Evolutionary conservation across 2,113 vertebrate species (phyloP).

Genomic region (Piprites chloris): DNA sequence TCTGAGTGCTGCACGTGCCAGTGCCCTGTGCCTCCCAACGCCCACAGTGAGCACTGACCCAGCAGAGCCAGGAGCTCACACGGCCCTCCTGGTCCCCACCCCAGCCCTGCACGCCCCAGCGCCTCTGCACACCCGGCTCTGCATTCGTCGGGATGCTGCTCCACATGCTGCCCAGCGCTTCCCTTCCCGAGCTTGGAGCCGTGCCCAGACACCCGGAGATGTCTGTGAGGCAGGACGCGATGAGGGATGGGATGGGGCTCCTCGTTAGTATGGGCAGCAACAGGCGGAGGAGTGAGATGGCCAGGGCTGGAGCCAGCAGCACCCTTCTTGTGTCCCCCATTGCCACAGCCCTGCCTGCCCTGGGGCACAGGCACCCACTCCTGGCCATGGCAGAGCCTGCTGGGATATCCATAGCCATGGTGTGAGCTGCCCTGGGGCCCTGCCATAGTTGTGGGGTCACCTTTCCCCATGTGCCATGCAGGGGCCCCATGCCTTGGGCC

Average conservation of each 20-base stretch:
- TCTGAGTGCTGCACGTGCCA: neutral
- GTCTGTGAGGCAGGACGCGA: slow-evolving; percentile 2
- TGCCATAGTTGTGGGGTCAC: neutral
- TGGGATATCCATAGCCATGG: accelerated
- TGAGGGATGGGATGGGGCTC: neutral
- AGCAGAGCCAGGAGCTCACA: neutral
- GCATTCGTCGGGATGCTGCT: neutral
- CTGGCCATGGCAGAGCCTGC: neutral
- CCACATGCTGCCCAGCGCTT: neutral
- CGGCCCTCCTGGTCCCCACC: neutral
- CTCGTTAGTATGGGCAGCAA: slow-evolving; percentile 43
- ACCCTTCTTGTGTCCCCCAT: neutral
- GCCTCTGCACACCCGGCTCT: neutral
- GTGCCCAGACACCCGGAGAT: slow-evolving; percentile 25
- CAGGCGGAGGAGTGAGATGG: neutral
- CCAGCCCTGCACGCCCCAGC: neutral
- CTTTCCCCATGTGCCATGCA: neutral
- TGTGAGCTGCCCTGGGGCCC: neutral
- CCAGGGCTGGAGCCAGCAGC: neutral
- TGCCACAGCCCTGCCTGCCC: neutral
- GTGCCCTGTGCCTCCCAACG: neutral
- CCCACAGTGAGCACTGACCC: neutral
- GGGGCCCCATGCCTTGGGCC: accelerated
- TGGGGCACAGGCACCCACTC: neutral
- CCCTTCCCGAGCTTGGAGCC: slow-evolving; percentile 20